Evolutionary conservation across 2,797 vertebrate genomes (phyloP).

Genomic region (Sebastes jordani): DNA sequence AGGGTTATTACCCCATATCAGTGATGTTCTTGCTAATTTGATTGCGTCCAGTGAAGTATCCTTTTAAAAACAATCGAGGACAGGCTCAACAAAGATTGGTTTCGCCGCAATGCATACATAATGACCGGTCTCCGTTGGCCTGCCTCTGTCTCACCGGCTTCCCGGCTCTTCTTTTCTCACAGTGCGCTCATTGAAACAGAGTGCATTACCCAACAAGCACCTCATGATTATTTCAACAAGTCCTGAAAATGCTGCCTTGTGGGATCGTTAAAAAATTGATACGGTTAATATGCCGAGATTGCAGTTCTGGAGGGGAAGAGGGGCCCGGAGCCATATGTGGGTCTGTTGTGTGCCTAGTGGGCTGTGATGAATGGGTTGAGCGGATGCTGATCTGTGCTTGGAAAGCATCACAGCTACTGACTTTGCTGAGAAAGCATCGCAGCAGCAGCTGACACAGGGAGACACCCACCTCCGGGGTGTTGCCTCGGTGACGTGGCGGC

Average conservation of each 20-base stretch:
- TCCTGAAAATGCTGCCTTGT: constrained; percentile 67
- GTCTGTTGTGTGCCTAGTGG: constrained; percentile 56
- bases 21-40: constrained; percentile 83
- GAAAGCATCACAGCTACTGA: constrained; percentile 50
- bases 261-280: constrained; percentile 77
- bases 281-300: constrained; percentile 69
- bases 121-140: constrained; percentile 66
- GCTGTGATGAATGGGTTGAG: constrained; percentile 65
- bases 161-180: constrained; percentile 49
- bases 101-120: constrained; percentile 76
- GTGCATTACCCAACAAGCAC: constrained; percentile 74
- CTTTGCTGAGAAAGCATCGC: constrained; percentile 35
- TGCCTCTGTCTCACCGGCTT: constrained; percentile 26
- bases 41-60: constrained; percentile 80
- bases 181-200: constrained; percentile 65
- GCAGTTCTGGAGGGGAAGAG: constrained; percentile 57
- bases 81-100: constrained; percentile 78
- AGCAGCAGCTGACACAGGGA: constrained; percentile 39
- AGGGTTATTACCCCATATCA: constrained; percentile 82
- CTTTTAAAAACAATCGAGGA: constrained; percentile 81
- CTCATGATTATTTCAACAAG: constrained; percentile 80
- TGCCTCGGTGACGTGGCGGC: neutral
- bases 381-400: constrained; percentile 63
- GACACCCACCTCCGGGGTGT: constrained; percentile 35
- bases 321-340: constrained; percentile 61